Evolutionary conservation across 2,888 invertebrate genomes (phyloP).

Genomic region (Zygaena filipendulae): DNA sequence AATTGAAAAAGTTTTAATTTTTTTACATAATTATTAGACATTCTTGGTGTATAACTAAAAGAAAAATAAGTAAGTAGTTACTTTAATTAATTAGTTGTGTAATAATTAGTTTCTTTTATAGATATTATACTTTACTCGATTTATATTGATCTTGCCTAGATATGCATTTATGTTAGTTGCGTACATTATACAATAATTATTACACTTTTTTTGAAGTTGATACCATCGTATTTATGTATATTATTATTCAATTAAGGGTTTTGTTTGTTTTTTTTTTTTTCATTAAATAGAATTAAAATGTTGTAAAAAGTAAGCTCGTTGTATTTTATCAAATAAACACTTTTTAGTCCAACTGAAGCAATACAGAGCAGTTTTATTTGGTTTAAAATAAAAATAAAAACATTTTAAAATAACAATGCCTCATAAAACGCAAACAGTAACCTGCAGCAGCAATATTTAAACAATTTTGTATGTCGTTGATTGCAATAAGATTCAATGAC

Average conservation of each 20-base stretch:
- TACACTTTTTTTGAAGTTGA: slow-evolving; percentile 68
- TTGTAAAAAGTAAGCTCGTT: slow-evolving; percentile 70
- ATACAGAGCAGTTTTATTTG: slow-evolving; percentile 51
- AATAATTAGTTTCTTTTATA: slow-evolving; percentile 38
- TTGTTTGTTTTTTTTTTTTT: slow-evolving; percentile 63
- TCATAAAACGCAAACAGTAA: no score
- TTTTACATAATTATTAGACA: no score
- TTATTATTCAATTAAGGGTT: slow-evolving; percentile 64
- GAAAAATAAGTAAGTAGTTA: no score
- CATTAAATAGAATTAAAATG: slow-evolving; percentile 68
- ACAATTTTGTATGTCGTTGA: no score
- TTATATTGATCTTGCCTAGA: slow-evolving; percentile 64
- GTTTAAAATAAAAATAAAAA: background rate
- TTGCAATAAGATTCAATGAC: no score
- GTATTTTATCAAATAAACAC: slow-evolving; percentile 70
- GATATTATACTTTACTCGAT: slow-evolving; percentile 49
- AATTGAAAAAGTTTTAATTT: slow-evolving; percentile 43
- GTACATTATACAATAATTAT: no score
- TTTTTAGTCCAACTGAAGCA: slow-evolving; percentile 70
- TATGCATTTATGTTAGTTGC: slow-evolving; percentile 66
- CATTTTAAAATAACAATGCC: no score
- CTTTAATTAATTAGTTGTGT: no score
- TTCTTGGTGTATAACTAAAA: no score
- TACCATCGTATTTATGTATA: slow-evolving; percentile 67
- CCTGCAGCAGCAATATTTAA: no score